phyloP scores from a whole-genome alignment of 2,888 invertebrate species.

The Patella depressa region DNA sequence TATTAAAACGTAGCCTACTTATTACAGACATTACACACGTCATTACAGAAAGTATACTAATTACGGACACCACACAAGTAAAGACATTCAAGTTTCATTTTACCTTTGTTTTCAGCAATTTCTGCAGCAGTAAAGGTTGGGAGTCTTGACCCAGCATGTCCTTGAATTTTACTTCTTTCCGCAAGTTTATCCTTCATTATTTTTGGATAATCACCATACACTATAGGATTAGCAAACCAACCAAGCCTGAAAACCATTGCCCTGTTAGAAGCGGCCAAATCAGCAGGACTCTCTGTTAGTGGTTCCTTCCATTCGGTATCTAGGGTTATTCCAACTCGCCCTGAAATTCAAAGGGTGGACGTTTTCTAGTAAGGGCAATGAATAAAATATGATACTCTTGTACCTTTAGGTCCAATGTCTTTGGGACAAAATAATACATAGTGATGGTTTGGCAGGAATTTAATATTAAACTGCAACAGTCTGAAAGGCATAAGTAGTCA shows the following conservation, averaged over 20 bases:
- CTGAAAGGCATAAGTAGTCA: no score
- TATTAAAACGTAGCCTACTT: no score
- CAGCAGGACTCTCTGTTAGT: constrained; percentile 29
- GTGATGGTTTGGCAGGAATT: no score
- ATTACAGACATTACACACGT: no score
- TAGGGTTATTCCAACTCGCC: constrained; percentile 32
- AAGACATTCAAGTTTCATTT: no score
- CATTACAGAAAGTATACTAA: no score
- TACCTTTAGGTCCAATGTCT: no score
- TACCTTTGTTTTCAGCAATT: constrained; percentile 42
- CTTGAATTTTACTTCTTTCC: constrained; percentile 56
- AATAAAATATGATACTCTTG: no score
- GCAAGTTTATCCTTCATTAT: constrained; percentile 45
- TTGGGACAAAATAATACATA: no score
- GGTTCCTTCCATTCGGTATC: constrained; percentile 46
- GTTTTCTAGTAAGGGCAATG: no score
- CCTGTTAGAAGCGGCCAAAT: constrained; percentile 43
- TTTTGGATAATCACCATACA: constrained; percentile 73
- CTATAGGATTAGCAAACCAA: constrained; percentile 57
- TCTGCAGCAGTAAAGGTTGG: constrained; percentile 43
- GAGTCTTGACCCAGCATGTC: constrained; percentile 42
- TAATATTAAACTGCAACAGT: no score
- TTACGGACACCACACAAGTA: no score
- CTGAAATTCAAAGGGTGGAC: constrained; percentile 17
- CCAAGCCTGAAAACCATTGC: constrained; percentile 48